Evolutionary conservation across 2,113 vertebrate genomes (phyloP).

Genomic region (Pelecanus crispus): DNA sequence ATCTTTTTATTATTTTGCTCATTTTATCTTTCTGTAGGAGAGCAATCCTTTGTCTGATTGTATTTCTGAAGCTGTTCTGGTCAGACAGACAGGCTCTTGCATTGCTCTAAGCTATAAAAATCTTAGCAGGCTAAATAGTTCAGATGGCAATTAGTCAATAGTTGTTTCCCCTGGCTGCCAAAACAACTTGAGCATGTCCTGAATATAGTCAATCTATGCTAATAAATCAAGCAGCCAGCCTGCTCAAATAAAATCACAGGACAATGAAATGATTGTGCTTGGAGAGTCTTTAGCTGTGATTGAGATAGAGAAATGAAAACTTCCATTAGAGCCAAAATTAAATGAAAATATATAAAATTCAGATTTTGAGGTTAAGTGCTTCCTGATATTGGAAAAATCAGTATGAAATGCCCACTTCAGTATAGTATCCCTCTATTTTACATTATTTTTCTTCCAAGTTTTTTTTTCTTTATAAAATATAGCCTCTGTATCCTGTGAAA

Average conservation of each 20-base stretch:
- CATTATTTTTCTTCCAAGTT: background rate
- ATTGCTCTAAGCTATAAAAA: background rate
- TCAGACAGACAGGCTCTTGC: background rate
- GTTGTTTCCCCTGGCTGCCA: background rate
- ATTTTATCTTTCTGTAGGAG: background rate
- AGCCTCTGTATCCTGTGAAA: background rate
- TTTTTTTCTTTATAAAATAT: background rate
- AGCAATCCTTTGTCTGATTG: background rate
- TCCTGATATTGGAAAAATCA: background rate
- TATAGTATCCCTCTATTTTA: background rate
- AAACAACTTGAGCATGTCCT: background rate
- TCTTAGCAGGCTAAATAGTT: background rate
- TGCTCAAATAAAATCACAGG: background rate
- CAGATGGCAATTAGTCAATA: background rate
- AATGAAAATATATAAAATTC: background rate
- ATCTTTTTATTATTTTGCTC: background rate
- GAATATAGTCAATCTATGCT: background rate
- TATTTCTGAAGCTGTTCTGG: background rate
- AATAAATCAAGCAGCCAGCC: background rate
- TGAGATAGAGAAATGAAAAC: background rate
- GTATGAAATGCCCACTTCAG: background rate
- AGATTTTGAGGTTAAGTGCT: background rate
- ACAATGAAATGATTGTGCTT: background rate
- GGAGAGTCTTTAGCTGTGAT: background rate
- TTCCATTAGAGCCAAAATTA: background rate